A percentile compares a stretch with the other conserved stretches of the same genome.
Evolutionary conservation across 92 coral and sea anemone genomes (phyloP).

Genomic region (Epizoanthus rinbou): DNA sequence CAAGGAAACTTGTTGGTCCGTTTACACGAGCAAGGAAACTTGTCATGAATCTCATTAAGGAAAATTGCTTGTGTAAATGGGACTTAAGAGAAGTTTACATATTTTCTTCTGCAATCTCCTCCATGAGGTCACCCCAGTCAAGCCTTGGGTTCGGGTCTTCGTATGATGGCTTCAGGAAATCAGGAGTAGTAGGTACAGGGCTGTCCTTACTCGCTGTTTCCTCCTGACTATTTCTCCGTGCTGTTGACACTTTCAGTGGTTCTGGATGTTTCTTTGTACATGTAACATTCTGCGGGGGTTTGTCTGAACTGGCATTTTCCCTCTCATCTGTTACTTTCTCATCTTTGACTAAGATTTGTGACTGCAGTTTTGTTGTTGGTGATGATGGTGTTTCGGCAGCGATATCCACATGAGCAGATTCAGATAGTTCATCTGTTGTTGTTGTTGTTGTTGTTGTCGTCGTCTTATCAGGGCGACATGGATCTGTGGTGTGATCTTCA

Average conservation of each 20-base stretch:
- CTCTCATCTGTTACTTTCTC: background rate
- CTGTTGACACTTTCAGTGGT: conserved; percentile 19
- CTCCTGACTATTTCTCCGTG: background rate
- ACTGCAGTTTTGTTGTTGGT: background rate
- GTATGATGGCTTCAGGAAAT: conserved; percentile 61
- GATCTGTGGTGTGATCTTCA: background rate
- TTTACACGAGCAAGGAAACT: too few relatives aligned
- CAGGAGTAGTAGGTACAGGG: conserved; percentile 65
- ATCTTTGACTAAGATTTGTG: background rate
- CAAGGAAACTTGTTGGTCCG: too few relatives aligned
- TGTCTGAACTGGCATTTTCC: background rate
- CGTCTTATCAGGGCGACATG: background rate
- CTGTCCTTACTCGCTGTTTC: background rate
- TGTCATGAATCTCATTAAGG: too few relatives aligned
- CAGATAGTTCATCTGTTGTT: background rate
- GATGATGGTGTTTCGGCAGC: background rate
- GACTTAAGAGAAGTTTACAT: background rate
- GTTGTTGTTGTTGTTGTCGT: background rate
- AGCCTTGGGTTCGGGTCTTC: conserved; percentile 31
- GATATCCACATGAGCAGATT: background rate
- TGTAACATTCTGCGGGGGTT: background rate
- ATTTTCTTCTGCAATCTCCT: conserved; percentile 23
- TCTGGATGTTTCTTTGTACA: conserved; percentile 10
- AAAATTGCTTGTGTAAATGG: too few relatives aligned
- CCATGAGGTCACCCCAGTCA: conserved; percentile 40